These are phyloP conservation scores for Tetranychus cinnabarinus DNA, from an alignment of 1,140 invertebrate genomes.

Conservation along the genomic window DNA sequence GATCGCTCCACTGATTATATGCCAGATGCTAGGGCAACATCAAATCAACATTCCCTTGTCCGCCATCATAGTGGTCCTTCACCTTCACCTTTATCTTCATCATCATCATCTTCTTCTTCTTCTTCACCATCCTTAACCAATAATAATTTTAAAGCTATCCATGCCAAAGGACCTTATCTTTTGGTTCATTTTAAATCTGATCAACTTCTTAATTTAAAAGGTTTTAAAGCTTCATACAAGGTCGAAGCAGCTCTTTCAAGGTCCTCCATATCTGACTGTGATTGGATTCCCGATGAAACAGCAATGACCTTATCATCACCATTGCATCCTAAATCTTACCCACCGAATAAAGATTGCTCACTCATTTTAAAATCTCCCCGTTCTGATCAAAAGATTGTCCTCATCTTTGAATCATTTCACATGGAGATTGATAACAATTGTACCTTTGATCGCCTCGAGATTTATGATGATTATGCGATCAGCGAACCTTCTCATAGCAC, in stretches of 20 bases:
- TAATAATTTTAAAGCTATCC: not conserved
- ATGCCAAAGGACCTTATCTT: not conserved
- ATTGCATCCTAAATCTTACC: slow-evolving; percentile 11
- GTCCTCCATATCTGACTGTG: slow-evolving; percentile 1
- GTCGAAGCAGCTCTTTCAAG: not conserved
- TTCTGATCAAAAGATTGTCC: slow-evolving; percentile 1
- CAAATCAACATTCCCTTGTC: not conserved
- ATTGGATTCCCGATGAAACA: slow-evolving; percentile 7
- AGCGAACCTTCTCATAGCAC: no score
- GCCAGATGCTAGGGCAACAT: not conserved
- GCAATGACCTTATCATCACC: slow-evolving; percentile 12
- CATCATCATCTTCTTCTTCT: not conserved
- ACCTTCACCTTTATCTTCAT: not conserved
- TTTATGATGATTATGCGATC: slow-evolving; percentile 3
- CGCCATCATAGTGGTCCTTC: not conserved
- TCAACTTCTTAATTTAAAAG: slow-evolving; percentile 10
- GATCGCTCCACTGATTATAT: not conserved
- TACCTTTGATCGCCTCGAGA: slow-evolving; percentile 10
- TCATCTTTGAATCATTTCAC: slow-evolving; percentile 10
- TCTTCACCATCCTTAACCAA: not conserved
- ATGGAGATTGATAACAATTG: slow-evolving; percentile 11
- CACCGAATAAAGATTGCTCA: slow-evolving; percentile 11
- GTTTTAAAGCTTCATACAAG: slow-evolving; percentile 8
- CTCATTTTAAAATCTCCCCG: slow-evolving; percentile 16
- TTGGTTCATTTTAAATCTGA: slow-evolving; percentile 14